These are phyloP conservation scores for Torymus auratus DNA, from an alignment of 2,888 invertebrate genomes.

Conservation along the genomic window DNA sequence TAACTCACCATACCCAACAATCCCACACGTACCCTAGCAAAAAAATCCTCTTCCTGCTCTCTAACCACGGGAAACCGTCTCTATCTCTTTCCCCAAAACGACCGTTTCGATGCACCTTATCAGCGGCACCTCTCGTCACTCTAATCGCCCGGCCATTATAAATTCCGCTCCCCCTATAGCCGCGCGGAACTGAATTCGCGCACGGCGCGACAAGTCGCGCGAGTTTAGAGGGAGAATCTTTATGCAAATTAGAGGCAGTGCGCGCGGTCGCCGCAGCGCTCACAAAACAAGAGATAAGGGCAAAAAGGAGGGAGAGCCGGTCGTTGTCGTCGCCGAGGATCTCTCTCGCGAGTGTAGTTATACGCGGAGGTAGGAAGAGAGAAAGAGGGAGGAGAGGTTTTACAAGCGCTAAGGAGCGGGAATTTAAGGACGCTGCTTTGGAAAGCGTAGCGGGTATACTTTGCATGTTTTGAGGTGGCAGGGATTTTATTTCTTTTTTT, in stretches of 20 bases:
- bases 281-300: slow-evolving; percentile 39
- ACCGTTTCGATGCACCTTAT: slow-evolving; percentile 36
- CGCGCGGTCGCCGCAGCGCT: not conserved
- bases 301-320: not conserved
- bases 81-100: not conserved
- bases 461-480: not conserved
- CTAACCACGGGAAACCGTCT: not conserved
- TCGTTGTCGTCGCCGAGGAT: slow-evolving; percentile 29
- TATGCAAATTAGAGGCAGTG: slow-evolving; percentile 53
- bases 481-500: too few relatives aligned
- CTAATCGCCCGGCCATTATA: slow-evolving; percentile 50
- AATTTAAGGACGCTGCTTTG: slow-evolving; percentile 2
- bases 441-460: not conserved
- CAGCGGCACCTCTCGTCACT: slow-evolving; percentile 44
- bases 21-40: too few relatives aligned
- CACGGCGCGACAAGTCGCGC: slow-evolving; percentile 4
- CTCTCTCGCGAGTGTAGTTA: slow-evolving; percentile 9
- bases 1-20: too few relatives aligned
- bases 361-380: not conserved
- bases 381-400: not conserved
- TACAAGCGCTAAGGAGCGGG: slow-evolving; percentile 6
- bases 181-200: slow-evolving; percentile 32
- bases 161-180: slow-evolving; percentile 25
- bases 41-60: too few relatives aligned
- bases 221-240: slow-evolving; percentile 53